A percentile compares a stretch with the other conserved stretches of the same genome.
phyloP scores from a whole-genome alignment of 2,113 vertebrate species.

The Python bivittatus region DNA sequence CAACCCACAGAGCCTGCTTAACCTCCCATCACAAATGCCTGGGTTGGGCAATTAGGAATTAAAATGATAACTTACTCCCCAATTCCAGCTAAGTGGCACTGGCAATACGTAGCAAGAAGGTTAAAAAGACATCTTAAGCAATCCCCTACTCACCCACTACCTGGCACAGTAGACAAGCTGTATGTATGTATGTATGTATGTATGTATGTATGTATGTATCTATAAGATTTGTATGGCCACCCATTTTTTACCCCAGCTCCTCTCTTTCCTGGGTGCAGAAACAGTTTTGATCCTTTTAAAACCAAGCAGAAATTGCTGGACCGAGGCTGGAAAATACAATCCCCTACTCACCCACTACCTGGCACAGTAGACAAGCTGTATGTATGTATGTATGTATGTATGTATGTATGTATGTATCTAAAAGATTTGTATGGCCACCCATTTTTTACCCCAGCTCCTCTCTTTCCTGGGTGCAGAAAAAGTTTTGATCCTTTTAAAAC shows the following conservation, averaged over 20 bases:
- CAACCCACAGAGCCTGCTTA: background rate
- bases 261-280: background rate
- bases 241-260: background rate
- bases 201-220: too few species aligned
- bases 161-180: too few species aligned
- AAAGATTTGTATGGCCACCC: too few species aligned
- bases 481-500: background rate
- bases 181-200: too few species aligned
- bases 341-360: too few species aligned
- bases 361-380: too few species aligned
- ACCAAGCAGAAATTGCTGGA: background rate
- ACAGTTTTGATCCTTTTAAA: background rate
- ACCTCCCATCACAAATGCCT: background rate
- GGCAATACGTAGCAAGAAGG: background rate
- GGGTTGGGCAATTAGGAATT: background rate
- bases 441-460: background rate
- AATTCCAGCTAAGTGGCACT: background rate
- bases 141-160: too few species aligned
- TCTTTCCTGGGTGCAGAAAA: background rate
- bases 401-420: too few species aligned
- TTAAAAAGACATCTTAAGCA: too few species aligned
- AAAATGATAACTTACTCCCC: background rate
- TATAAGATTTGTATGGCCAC: too few species aligned
- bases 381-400: too few species aligned
- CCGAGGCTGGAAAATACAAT: background rate